Percentiles rank a stretch among this genome's conserved stretches.
phyloP scores from a whole-genome alignment of 1,140 invertebrate species.

The Caenorhabditis elegans region WBcel235 BX284602.5:4842501-4843000 shows the following conservation, averaged over 20 bases:
- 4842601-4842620: slow-evolving; percentile 10
- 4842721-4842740: background rate
- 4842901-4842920: background rate
- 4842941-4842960: no score
- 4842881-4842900: background rate
- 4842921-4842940: background rate
- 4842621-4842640: slow-evolving; percentile 6
- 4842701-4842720: no score
- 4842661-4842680: background rate
- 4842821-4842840: background rate
- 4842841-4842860: background rate
- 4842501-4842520: background rate
- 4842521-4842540: background rate
- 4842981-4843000: no score
- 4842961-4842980: no score
- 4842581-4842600: background rate
- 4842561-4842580: slow-evolving; percentile 5
- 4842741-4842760: background rate
- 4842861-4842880: background rate
- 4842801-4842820: slow-evolving; percentile 21
- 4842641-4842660: background rate
- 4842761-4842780: background rate
- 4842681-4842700: background rate
- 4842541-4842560: no score
- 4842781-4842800: slow-evolving; percentile 9